These are phyloP conservation scores for Halesus radiatus DNA, from an alignment of 1,140 invertebrate species.

Conservation along the genomic window DNA sequence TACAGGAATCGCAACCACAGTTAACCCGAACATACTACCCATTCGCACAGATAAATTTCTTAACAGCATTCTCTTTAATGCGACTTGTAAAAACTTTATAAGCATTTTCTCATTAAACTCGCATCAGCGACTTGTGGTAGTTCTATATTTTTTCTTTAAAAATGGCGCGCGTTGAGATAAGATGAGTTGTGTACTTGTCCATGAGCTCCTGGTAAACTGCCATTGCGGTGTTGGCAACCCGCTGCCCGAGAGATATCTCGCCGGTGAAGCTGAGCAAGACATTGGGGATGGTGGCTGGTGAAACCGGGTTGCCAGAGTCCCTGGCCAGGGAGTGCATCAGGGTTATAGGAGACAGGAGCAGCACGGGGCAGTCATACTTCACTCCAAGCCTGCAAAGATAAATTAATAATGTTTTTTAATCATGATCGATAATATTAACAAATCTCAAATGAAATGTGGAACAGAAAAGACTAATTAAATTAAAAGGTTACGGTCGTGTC, in stretches of 20 bases:
- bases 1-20: no score
- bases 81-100: no score
- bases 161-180: no score
- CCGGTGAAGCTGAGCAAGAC: conserved; percentile 42
- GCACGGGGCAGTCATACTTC: conserved; percentile 44
- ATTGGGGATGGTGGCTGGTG: conserved; percentile 48
- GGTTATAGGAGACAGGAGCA: conserved; percentile 35
- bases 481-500: no score
- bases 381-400: conserved; percentile 43
- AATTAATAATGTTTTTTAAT: neutral
- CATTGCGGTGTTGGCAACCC: conserved; percentile 38
- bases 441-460: no score
- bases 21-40: no score
- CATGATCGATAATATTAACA: neutral
- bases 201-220: conserved; percentile 27
- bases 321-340: conserved; percentile 46
- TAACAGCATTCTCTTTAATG: no score
- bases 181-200: conserved; percentile 5
- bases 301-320: conserved; percentile 44
- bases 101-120: no score
- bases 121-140: no score
- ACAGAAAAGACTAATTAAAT: no score
- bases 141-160: no score
- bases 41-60: no score
- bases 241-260: conserved; percentile 38